Evolutionary conservation across 2,113 vertebrate species (phyloP), one percentile per base, ranked within the genome.

Genomic region (Martes martes): DNA sequence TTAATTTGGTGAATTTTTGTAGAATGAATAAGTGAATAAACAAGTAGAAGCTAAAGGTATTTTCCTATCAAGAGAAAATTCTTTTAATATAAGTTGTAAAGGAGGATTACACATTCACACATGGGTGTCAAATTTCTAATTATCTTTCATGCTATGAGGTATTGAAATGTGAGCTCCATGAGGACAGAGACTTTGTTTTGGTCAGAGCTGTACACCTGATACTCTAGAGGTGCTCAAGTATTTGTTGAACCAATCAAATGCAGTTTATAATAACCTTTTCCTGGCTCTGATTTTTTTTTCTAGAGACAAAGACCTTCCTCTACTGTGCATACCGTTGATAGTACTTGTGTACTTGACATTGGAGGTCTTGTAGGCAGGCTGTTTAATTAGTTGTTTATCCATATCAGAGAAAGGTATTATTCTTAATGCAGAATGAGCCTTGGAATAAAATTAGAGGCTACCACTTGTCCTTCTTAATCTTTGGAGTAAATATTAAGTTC

Each of bases 61-160:
- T 50, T 91, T 24, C 13, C 78, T 82, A 19, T 59, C 18, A 78
- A 89, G 78, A 63, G 15, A 78, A 86, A 65, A 42, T 47, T 69
- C 9, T 95, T 93, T 74, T 61, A 92, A 89, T 82, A 15, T 93
- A 91, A 81, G 15, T 73, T 91, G 36, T 84, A 71, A 93, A 89
- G 76, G 80, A 96, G 85, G 19, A 89, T 76, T 82, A 57, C 15
- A 31, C 9, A 8, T 88, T 76, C 67, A 19, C 1, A 39, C 4
- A 7, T 11, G 18, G 15, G 1, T 73, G 9, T 47, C 71, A 92
- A 33, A 19, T 78, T 82, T 80, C 24, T 80, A 13, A 26, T 84
- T 63, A 65, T 69, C 18, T 71, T 85, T 61, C 57, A 2, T 78
- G 47, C n/a, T n/a, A 16, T 73, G 45, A 45, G 3, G 80, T 71